Base-by-base conservation (phyloP, 2,888 invertebrate genomes). In the Heliconius aoede region DNA sequence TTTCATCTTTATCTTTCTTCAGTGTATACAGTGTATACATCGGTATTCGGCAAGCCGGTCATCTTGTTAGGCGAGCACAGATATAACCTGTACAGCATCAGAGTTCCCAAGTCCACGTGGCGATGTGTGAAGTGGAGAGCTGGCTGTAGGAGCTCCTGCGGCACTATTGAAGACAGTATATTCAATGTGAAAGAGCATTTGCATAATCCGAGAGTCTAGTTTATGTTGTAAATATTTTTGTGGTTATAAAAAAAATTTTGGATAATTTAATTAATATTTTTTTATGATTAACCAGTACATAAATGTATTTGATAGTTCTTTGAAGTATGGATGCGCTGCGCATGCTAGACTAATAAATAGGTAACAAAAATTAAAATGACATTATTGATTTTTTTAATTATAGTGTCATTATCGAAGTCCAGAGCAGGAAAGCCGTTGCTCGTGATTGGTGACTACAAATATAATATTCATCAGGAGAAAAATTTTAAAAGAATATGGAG, bases 31-130 rank as follows among this genome's bases (percentile, higher is more conserved):
- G n/a, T n/a, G n/a, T n/a, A n/a, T n/a, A 82, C 79, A n/a, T 87
- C 88, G 4, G 82, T 81, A 28, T 84, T 81, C 24, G 89, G 89
- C 26, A 85, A 84, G 13, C 88, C 88, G 0, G 88, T 88, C 3
- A 84, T 89, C 30, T 80, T 86, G 18, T 82, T 87, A 8, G 88
- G 86, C 0, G 73, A 80, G 3, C 71, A 81, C 46, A 82, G 82
- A 26, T 83, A 80, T 32, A 83, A 84, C 32, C 74, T 78, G 58
- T 81, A 83, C 62, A 81, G 80, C 24, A 74, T 73, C 26, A 81
- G 72, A 51, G 82, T 81, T 0, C 55, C n/a, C 0, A 83, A 76
- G 77, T 80, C 78, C 8, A 78, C 77, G 11, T 84, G 82, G 81
- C 78, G 84, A 15, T 87, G 86, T 64, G 81, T 80, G 30, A 86